phyloP scores from a whole-genome alignment of 2,797 vertebrate genomes.

The Coreius guichenoti region DNA sequence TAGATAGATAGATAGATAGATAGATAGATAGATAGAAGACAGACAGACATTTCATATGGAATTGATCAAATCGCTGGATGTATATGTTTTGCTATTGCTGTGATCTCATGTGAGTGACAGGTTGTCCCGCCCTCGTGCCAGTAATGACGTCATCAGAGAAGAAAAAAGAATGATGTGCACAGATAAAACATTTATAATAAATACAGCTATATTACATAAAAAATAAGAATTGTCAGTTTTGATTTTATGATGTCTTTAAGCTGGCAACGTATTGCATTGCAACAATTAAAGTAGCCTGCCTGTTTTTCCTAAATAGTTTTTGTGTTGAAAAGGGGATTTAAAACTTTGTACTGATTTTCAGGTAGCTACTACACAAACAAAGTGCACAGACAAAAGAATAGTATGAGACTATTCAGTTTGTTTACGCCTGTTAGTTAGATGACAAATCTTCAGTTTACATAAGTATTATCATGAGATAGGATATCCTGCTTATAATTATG shows the following conservation, averaged over 20 bases:
- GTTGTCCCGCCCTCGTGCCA: no score
- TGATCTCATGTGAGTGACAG: no score
- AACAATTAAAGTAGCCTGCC: neutral
- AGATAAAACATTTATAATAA: neutral
- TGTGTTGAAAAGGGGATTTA: neutral
- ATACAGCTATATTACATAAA: neutral
- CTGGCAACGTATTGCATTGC: neutral
- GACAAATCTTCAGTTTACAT: slow-evolving; percentile 7
- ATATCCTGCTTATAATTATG: slow-evolving; percentile 18
- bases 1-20: no score
- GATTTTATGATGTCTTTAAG: neutral
- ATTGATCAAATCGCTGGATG: no score
- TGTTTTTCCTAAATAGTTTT: neutral
- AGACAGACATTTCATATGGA: no score
- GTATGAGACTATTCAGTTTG: neutral
- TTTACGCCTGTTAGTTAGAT: slow-evolving; percentile 18
- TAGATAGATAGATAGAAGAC: no score
- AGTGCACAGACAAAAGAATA: neutral
- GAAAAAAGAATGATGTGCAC: no score
- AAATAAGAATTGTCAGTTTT: neutral
- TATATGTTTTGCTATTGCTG: no score
- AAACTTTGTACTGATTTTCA: no score
- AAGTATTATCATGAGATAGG: slow-evolving; percentile 7
- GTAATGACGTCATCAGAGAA: no score
- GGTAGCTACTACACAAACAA: no score